phyloP scores from a whole-genome alignment of 1,140 invertebrate genomes.

The Musca vetustissima region DNA sequence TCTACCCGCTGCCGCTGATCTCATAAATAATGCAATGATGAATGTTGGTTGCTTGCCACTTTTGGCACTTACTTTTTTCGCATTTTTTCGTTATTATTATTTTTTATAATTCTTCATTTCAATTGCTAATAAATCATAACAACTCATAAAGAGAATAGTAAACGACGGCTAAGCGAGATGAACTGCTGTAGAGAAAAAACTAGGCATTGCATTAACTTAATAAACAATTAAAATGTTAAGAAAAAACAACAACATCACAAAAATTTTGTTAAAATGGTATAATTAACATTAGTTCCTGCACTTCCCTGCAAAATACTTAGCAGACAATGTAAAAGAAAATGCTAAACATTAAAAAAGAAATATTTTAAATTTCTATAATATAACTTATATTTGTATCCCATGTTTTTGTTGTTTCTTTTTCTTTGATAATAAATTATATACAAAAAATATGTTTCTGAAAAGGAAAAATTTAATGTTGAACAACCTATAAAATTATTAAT shows the following conservation, averaged over 20 bases:
- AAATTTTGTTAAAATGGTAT: too few species aligned
- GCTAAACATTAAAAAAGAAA: too few species aligned
- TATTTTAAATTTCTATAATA: too few species aligned
- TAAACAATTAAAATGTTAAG: conserved; percentile 17
- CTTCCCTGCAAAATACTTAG: background rate
- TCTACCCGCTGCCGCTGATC: background rate
- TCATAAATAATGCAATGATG: conserved; percentile 19
- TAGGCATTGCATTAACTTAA: background rate
- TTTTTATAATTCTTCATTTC: background rate
- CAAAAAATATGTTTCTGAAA: too few species aligned
- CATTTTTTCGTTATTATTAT: conserved; percentile 6
- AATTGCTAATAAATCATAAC: conserved; percentile 14
- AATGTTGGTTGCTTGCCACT: background rate
- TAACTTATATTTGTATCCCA: too few species aligned
- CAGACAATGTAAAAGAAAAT: too few species aligned
- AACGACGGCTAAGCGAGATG: background rate
- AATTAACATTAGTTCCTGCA: conserved; percentile 17
- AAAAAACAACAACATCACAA: too few species aligned
- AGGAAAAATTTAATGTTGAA: too few species aligned
- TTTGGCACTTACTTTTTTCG: too few species aligned
- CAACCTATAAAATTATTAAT: too few species aligned
- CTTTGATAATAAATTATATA: too few species aligned
- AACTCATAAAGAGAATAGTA: background rate
- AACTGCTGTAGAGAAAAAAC: background rate
- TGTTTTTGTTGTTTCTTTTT: too few species aligned